Base-by-base conservation (phyloP, 2,888 invertebrate species). In the Lepidocyrtoides sp. region DNA sequence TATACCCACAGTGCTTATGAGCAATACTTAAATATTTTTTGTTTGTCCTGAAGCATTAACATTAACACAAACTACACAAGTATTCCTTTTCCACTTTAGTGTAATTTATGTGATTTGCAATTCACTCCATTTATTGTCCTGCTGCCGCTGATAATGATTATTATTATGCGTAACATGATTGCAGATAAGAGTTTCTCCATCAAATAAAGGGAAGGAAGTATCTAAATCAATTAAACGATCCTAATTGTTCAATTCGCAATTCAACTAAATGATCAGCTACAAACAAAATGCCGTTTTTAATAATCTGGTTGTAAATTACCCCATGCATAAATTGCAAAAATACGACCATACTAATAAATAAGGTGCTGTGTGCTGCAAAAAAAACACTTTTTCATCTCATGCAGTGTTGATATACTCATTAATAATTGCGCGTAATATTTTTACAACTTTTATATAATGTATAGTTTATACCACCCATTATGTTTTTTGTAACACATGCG, bases 391-490 rank as follows among this genome's bases (percentile, higher is more conserved):
- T 63, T 36, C 41, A 8, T 14, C 12, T 69, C 32, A 23, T 81
- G 32, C 17, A 54, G 79, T 81, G 79, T 57, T 81, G 79, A 81
- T 81, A 81, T 36, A 57, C 79, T 23, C 57, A 81, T 81, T 81
- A 81, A 75, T 75, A 75, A 75, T 75, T 51, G 51, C 75, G 26
- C 48, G 48, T 48, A 14, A 20, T 44, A 2, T 32, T 41, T 44
- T 72, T 23, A 5, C 32, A 4, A 7, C 14, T 29, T 29, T 32
- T 66, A 20, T 32, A n/a, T n/a, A n/a, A n/a, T n/a, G n/a, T n/a
- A n/a, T n/a, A n/a, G n/a, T n/a, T n/a, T 26, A 23, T 41, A 60
- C 69, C 88, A 69, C 77, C 81, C 81, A 79, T 88, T 87, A 63
- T n/a, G 72, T 7, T 32, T n/a, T 12, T 10, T 17, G 77, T 79